A percentile compares a stretch with the other conserved stretches of the same genome.
These are phyloP conservation scores for Drosophila gunungcola DNA, from an alignment of 1,140 invertebrate genomes.

Conservation along the genomic window DNA sequence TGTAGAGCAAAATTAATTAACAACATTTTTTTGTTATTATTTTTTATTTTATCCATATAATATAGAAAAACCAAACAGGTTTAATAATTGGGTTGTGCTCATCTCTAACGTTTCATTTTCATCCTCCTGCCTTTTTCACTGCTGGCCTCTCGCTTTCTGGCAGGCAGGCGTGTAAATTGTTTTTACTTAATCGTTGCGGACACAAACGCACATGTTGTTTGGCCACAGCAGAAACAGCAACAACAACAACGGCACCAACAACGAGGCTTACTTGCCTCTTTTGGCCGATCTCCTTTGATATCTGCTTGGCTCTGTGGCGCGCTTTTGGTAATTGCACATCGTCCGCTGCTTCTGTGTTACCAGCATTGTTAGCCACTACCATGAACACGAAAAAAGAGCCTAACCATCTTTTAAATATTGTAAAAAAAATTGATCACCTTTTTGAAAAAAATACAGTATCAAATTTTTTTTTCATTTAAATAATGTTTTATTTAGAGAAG, in stretches of 20 bases:
- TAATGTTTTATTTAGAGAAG: too few species aligned
- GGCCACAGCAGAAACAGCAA: conserved; percentile 24
- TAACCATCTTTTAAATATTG: too few species aligned
- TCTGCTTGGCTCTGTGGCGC: conserved; percentile 55
- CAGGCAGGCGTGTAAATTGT: conserved; percentile 83
- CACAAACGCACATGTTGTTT: conserved; percentile 80
- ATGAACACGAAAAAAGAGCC: conserved; percentile 8
- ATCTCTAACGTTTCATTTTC: conserved; percentile 32
- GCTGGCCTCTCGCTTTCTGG: conserved; percentile 37
- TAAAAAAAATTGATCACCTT: too few species aligned
- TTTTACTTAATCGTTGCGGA: conserved; percentile 83
- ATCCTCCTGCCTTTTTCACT: conserved; percentile 10
- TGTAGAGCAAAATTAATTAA: too few species aligned
- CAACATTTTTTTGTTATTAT: too few species aligned
- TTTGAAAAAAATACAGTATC: too few species aligned
- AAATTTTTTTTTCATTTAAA: too few species aligned
- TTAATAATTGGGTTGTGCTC: not conserved
- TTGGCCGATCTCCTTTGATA: conserved; percentile 65
- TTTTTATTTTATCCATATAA: too few species aligned
- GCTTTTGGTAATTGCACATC: conserved; percentile 76
- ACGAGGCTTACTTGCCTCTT: conserved; percentile 18
- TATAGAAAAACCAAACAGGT: too few species aligned
- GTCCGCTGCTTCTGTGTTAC: conserved; percentile 70
- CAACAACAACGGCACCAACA: conserved; percentile 11
- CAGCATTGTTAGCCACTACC: conserved; percentile 19